phyloP scores from a whole-genome alignment of 2,797 vertebrate species.

The Chrysocyon brachyurus region DNA sequence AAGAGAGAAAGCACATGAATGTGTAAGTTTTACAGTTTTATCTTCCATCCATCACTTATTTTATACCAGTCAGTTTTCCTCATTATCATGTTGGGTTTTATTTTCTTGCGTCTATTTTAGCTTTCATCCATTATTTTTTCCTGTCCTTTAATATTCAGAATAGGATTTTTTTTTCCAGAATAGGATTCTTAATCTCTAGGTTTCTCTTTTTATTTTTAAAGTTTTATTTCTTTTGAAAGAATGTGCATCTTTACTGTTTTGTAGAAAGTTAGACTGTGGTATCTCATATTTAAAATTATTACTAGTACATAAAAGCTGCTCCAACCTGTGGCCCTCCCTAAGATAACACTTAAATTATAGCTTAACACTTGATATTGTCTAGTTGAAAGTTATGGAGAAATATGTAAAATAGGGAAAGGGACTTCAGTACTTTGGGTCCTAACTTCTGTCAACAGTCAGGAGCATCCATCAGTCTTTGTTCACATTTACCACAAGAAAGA shows the following conservation, averaged over 20 bases:
- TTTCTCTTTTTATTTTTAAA: conserved; percentile 32
- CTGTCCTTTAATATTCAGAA: not conserved
- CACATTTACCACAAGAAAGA: not conserved
- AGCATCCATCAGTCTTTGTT: not conserved
- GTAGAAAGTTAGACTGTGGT: not conserved
- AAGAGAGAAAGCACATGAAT: not conserved
- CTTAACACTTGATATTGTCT: not conserved
- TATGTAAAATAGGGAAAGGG: conserved; percentile 24
- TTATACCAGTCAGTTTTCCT: conserved; percentile 17
- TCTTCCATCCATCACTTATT: not conserved
- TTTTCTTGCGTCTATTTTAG: not conserved
- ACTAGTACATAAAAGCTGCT: conserved; percentile 10
- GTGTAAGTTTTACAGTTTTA: not conserved
- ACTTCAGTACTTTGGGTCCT: not conserved
- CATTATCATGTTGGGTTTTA: not conserved
- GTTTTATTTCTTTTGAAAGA: conserved; percentile 1
- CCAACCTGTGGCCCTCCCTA: not conserved
- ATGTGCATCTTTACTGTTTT: not conserved
- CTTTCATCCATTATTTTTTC: not conserved
- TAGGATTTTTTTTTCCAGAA: not conserved
- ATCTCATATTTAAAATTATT: conserved; percentile 43
- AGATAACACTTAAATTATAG: not conserved
- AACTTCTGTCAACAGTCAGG: not conserved
- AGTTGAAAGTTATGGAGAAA: conserved; percentile 36
- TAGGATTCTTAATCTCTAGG: conserved; percentile 1